A percentile compares a stretch with the other conserved stretches of the same genome.
Conservation (phyloP, 2,888 invertebrate genomes). For the Callyntrura guangdongensis region DNA sequence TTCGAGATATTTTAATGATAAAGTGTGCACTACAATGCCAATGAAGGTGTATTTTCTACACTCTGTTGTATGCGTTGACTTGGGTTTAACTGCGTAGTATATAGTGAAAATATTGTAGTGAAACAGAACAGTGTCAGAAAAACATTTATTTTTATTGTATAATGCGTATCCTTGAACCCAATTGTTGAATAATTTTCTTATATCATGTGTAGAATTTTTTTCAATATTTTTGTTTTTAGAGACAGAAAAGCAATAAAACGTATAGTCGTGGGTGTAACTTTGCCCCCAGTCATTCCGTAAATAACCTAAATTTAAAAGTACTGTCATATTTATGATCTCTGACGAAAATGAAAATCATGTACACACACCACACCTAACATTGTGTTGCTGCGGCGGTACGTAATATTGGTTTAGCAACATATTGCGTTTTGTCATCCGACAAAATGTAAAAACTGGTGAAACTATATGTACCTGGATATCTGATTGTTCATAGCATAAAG, state of each 20-base stretch:
- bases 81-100: too few species aligned
- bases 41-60: too few species aligned
- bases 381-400: not conserved
- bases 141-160: too few species aligned
- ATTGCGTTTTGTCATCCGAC: constrained; percentile 21
- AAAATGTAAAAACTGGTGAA: not conserved
- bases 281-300: not conserved
- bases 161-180: too few species aligned
- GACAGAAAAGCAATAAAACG: constrained; percentile 83
- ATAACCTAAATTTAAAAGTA: not conserved
- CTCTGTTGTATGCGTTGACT: too few species aligned
- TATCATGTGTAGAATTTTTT: too few species aligned
- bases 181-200: too few species aligned
- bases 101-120: too few species aligned
- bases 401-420: not conserved
- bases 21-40: too few species aligned
- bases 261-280: constrained; percentile 82
- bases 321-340: not conserved
- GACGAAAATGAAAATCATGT: not conserved
- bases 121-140: too few species aligned
- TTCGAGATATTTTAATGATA: too few species aligned
- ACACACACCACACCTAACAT: not conserved
- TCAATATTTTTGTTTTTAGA: too few species aligned
- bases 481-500: not conserved
- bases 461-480: not conserved